Evolutionary conservation across 2,113 vertebrate species (phyloP), one percentile per base, ranked within the genome.

Genomic region (Piprites chloris): DNA sequence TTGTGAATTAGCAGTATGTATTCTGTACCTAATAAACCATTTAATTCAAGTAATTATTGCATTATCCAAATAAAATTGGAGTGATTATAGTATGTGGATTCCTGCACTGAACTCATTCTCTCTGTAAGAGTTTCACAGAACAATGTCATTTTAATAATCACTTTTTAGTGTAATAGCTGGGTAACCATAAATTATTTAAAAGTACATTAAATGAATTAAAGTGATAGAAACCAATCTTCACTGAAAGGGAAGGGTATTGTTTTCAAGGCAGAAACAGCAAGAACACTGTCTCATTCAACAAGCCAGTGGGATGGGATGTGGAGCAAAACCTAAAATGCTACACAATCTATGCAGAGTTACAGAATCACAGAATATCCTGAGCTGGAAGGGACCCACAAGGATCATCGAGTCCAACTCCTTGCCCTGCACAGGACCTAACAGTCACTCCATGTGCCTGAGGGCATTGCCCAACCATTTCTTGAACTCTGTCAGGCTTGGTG

Each of bases 111-210:
- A 94, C 56, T 92, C 44, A 50, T 47, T 89, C 55, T 18, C 52
- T 50, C 50, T 77, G 33, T 74, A 86, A 86, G 59, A 44, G 39
- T 91, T 86, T 80, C 35, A 56, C 39, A 90, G 47, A 80, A 59
- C 67, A 91, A 83, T 91, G 82, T 74, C 50, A 68, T 94, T 95
- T 86, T 47, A 88, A 94, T 88, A 97, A 94, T 91, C 55, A 56
- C 33, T 84, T 96, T 91, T 96, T 81, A 86, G 52, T 56, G 68
- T 88, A 96, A 92, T 88, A 88, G 55, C 58, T 93, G 61, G 61
- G 68, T 61, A 86, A 75, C 55, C 52, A 67, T 95, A 86, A 93
- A 95, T 96, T 88, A 96, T 95, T 94, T 65, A 92, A 78, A 93
- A 63, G 8, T 56, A 56, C 32, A 75, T 92, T 90, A 86, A 96